Evolutionary conservation across 2,888 invertebrate species (phyloP).

Genomic region (Polyommatus iphigenia): DNA sequence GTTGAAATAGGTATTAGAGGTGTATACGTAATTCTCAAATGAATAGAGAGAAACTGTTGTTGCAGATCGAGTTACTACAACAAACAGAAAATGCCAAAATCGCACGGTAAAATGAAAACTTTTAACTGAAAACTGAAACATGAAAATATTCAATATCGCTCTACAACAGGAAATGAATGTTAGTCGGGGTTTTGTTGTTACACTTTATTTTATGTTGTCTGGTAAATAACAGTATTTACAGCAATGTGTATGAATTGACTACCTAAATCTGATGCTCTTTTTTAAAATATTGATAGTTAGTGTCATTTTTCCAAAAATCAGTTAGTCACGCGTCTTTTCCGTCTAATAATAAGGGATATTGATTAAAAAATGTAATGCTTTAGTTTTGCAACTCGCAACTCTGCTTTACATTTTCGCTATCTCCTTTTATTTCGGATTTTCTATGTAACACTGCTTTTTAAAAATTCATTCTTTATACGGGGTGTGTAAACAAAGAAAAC

Average conservation of each 20-base stretch:
- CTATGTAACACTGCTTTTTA: too few species aligned
- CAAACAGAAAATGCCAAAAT: slow-evolving; percentile 13
- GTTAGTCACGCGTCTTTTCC: too few species aligned
- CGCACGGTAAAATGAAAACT: slow-evolving; percentile 11
- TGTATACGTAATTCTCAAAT: not conserved
- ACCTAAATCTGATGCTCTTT: too few species aligned
- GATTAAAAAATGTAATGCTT: too few species aligned
- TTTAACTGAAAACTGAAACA: slow-evolving; percentile 18
- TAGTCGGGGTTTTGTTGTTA: slow-evolving; percentile 23
- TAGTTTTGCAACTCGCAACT: too few species aligned
- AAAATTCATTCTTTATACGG: too few species aligned
- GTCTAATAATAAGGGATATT: too few species aligned
- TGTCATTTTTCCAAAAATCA: too few species aligned
- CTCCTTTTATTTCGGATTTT: too few species aligned
- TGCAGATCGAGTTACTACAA: slow-evolving; percentile 7
- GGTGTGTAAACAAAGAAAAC: too few species aligned
- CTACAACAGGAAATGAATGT: slow-evolving; percentile 13
- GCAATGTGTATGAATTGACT: not conserved
- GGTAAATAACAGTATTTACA: not conserved
- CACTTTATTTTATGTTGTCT: slow-evolving; percentile 1
- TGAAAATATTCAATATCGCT: slow-evolving; percentile 17
- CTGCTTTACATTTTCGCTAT: too few species aligned
- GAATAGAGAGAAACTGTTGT: not conserved
- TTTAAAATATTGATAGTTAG: too few species aligned
- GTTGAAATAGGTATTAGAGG: not conserved